phyloP scores from a whole-genome alignment of 2,113 vertebrate genomes.

The Lepus americanus region DNA sequence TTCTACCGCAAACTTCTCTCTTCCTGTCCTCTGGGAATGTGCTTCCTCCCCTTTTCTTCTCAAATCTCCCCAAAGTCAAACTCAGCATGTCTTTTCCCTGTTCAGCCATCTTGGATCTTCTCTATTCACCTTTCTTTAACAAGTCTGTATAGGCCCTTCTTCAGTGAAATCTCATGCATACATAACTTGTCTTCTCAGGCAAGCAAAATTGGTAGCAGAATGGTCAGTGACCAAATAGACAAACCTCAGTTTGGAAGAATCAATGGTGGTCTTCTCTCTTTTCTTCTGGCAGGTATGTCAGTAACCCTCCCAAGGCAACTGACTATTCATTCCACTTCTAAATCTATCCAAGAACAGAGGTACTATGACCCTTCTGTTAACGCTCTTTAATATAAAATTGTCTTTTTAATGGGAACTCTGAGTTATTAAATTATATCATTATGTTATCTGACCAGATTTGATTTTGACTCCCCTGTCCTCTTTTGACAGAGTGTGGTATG shows the following conservation, averaged over 20 bases:
- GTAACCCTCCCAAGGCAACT: neutral
- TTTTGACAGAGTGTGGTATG: neutral
- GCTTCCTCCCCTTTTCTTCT: too few species aligned
- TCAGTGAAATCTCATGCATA: slow-evolving; percentile 61
- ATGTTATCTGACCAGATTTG: neutral
- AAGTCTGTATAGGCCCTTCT: slow-evolving; percentile 59
- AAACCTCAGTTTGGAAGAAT: neutral
- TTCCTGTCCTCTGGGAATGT: too few species aligned
- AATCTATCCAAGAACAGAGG: neutral
- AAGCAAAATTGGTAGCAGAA: neutral
- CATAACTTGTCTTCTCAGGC: slow-evolving; percentile 35
- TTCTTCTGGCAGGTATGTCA: neutral
- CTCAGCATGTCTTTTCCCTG: too few species aligned
- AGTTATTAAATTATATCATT: neutral
- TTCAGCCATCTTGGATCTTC: neutral
- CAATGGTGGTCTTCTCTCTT: neutral
- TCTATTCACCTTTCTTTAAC: slow-evolving; percentile 73
- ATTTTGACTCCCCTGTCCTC: neutral
- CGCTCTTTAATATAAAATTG: neutral
- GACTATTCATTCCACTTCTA: neutral
- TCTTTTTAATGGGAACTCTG: neutral
- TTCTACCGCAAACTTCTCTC: too few species aligned
- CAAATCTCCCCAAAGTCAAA: too few species aligned
- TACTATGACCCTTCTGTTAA: neutral
- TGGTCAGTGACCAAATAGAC: neutral